These are phyloP conservation scores for Tetropium fuscum DNA, from an alignment of 2,888 invertebrate species.

Conservation along the genomic window DNA sequence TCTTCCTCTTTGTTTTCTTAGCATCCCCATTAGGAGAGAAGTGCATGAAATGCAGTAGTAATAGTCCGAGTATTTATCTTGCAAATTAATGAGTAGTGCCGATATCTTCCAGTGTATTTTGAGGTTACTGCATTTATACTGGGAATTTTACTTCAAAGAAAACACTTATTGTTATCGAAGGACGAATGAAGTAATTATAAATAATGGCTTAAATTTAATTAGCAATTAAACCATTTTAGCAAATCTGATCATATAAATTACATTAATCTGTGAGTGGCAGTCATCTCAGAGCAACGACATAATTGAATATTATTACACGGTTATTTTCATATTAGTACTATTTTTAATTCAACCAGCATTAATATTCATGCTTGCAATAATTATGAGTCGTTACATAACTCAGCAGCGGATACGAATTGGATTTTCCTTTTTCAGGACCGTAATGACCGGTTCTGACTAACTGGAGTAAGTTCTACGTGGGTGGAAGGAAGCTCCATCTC, in stretches of 20 bases:
- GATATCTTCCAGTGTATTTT: no score
- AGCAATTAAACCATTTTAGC: background rate
- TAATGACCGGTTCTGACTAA: constrained; percentile 26
- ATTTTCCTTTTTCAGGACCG: constrained; percentile 35
- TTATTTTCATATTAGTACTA: constrained; percentile 51
- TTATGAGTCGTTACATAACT: constrained; percentile 38
- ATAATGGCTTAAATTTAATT: background rate
- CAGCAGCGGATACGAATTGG: constrained; percentile 32
- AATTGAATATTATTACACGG: constrained; percentile 53
- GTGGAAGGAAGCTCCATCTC: constrained; percentile 25
- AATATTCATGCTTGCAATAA: constrained; percentile 41
- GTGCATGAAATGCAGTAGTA: no score
- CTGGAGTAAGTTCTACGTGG: constrained; percentile 16
- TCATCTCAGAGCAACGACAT: constrained; percentile 49
- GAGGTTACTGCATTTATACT: no score
- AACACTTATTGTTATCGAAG: no score
- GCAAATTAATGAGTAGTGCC: no score
- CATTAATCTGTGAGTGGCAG: constrained; percentile 28
- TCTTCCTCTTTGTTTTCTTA: no score
- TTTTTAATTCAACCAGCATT: constrained; percentile 44
- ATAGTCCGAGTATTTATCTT: no score
- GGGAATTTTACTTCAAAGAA: no score
- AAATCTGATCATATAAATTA: constrained; percentile 4
- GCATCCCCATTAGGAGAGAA: no score
- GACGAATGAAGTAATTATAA: background rate